Base-by-base conservation (phyloP, 2,888 invertebrate genomes). In the Nomada flava region DNA sequence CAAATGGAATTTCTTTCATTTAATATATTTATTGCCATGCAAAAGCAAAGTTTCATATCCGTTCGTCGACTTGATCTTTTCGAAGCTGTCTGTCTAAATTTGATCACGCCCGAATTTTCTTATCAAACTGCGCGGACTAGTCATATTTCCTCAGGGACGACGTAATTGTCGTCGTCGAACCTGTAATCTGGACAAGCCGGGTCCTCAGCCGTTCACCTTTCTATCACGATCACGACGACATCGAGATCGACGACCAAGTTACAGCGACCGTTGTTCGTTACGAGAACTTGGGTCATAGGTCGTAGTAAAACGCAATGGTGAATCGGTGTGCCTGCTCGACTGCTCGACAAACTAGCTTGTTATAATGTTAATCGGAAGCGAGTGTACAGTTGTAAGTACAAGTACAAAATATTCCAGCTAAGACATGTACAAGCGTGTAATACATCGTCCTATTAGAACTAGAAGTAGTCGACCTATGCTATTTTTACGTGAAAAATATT, bases 291-390 rank as follows among this genome's bases (percentile, higher is more conserved):
- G 76, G 65, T 84, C 65, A 76, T 64, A 78, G 71, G 76, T 72
- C 80, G 65, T 55, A 68, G 74, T 76, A 72, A 82, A 64, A 81
- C 79, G 83, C 78, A 81, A 86, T 83, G 69, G 72, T 63, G 83
- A 77, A 74, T 74, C 55, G 75, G 62, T 67, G 73, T 57, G 55
- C 13, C 78, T 70, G 72, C 23, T 75, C 70, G 71, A 64, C 70
- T 78, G 68, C 68, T 69, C 55, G 26, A 63, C 76, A 79, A 86
- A 89, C 89, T 89, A 87, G 88, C 89, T 89, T 82, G 79, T 82
- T 87, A 87, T 86, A 89, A 87, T 86, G 86, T 88, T 89, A 89
- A 90, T 87, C 84, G 85, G 60, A 75, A 81, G 65, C 73, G 82
- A 36, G 42, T 23, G 11, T 11, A 26, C 3, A 26, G 26, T 57